Conservation (phyloP, 2,797 vertebrate genomes). For the Ataeniobius toweri region DNA sequence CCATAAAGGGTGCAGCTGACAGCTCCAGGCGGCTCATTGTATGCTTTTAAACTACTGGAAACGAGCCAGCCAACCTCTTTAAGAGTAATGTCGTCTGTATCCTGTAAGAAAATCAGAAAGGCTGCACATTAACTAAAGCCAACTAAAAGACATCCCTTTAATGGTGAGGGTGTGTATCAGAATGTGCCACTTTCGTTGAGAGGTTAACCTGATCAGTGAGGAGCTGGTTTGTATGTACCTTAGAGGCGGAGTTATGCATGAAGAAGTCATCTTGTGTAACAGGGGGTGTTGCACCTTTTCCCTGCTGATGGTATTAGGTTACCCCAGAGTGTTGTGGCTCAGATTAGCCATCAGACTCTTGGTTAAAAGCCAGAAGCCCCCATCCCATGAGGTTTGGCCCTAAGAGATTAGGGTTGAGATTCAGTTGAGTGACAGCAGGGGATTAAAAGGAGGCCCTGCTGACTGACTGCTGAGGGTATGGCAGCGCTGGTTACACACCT, state of each 20-base stretch:
- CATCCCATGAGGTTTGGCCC: conserved; percentile 44
- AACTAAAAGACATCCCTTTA: conserved; percentile 10
- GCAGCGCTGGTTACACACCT: conserved; percentile 57
- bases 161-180: background rate
- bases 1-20: conserved; percentile 35
- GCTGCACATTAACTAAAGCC: conserved; percentile 17
- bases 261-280: conserved; percentile 6
- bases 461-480: conserved; percentile 60
- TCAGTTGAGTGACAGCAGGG: conserved; percentile 71
- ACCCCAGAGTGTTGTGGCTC: conserved; percentile 56
- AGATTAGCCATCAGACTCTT: conserved; percentile 67
- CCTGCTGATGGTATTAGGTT: conserved; percentile 58
- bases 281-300: conserved; percentile 34
- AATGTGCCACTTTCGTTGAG: background rate
- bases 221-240: background rate
- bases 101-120: conserved; percentile 42
- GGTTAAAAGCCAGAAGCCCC: conserved; percentile 56
- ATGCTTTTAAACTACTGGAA: conserved; percentile 56
- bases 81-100: conserved; percentile 50
- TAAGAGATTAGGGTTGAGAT: conserved; percentile 67
- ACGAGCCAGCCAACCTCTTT: conserved; percentile 40
- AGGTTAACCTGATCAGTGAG: background rate
- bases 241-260: background rate
- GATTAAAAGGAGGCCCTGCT: conserved; percentile 67
- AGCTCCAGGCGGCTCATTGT: conserved; percentile 57